Evolutionary conservation across 2,797 vertebrate genomes (phyloP), one percentile per base, ranked within the genome.

Genomic region (Scyliorhinus canicula): DNA sequence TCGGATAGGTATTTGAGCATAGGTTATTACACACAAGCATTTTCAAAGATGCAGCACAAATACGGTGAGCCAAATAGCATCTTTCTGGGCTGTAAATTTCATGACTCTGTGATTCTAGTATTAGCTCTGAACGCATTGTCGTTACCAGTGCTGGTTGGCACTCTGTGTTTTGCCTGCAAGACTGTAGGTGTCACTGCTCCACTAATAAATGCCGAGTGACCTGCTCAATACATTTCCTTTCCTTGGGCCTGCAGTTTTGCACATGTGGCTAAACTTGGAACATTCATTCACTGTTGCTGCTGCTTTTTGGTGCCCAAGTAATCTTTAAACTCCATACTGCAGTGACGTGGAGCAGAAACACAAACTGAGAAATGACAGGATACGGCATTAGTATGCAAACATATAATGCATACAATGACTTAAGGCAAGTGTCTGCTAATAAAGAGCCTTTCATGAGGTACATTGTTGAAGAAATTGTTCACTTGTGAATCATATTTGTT

Each of bases 171-270:
- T 50, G 21, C 44, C 26, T 52, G 44, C 82, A 47, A 50, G 44
- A 28, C 82, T 47, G 40, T 85, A 85, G 44, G 82, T 85, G 82
- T 85, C 82, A 52, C 82, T 85, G 82, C 82, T 85, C 24, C 77
- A 40, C 40, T 82, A 21, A 82, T 21, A 16, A 82, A 14, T 12
- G 47, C 44, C 26, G 82, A 28, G 16, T 85, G 16, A 50, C 24
- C 16, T 50, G 82, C 16, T 26, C 82, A 85, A 52, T 50, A 47
- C 31, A 31, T n/a, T 74, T 74, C n/a, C 71, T 67, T 67, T 67
- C 65, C 65, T 35, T 85, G 82, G 82, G 19, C 9, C 24, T 52
- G 82, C 24, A 50, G 24, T 85, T 85, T 28, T 47, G 44, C 44
- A 50, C 50, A 50, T 11, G n/a, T 82, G 19, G 9, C 52, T 85